A percentile compares a stretch with the other conserved stretches of the same genome.
Conservation (phyloP, 53 echinoderm and acorn worm genomes). For the Hippasteria phrygiana region DNA sequence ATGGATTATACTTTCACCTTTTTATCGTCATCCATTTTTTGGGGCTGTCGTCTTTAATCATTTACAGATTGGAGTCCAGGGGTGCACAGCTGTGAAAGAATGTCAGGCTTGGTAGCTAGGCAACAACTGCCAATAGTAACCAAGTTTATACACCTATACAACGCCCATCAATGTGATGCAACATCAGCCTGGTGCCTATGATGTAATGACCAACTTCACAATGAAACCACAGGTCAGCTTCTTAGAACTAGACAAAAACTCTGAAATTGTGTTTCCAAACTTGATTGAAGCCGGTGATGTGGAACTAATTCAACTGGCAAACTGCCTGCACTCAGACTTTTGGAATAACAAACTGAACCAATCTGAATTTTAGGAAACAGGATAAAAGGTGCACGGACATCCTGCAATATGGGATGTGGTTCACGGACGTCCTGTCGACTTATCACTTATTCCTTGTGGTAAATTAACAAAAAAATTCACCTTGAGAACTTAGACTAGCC, state of each 20-base stretch:
- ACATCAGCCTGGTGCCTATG: neutral
- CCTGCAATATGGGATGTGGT: neutral
- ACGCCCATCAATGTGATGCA: neutral
- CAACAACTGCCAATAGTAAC: constrained; percentile 8
- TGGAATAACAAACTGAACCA: neutral
- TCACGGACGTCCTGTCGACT: neutral
- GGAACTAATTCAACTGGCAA: neutral
- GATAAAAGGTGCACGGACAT: neutral
- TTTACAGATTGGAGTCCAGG: constrained; percentile 22
- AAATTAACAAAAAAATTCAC: neutral
- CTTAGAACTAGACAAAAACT: neutral
- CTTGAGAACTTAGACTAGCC: neutral
- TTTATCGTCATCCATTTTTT: neutral
- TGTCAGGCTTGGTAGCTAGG: neutral
- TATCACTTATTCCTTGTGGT: neutral
- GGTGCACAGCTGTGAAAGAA: constrained; percentile 47
- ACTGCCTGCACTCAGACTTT: neutral
- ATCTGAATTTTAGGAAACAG: neutral
- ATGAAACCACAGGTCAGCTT: neutral
- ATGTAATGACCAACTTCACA: neutral
- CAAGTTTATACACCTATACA: neutral
- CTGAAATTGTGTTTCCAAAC: neutral
- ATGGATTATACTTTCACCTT: neutral
- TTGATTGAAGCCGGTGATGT: neutral
- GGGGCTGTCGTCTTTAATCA: neutral